Percentiles rank a stretch among this genome's conserved stretches.
Conservation (phyloP, 2,797 vertebrate genomes). For the Poeciliopsis paucimaculata region DNA sequence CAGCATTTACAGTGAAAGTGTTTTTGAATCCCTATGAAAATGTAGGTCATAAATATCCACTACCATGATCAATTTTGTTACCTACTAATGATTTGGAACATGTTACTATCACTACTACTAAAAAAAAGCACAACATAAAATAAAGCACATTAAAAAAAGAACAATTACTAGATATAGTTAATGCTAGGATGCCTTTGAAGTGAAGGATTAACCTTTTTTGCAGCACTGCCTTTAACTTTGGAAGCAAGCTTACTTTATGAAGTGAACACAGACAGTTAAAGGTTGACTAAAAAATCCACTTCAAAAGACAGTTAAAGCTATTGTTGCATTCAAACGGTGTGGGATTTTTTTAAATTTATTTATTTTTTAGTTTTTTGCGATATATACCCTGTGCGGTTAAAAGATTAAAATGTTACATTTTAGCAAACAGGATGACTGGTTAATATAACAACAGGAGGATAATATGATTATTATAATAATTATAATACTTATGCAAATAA, state of each 20-base stretch:
- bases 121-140: neutral
- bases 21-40: neutral
- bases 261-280: neutral
- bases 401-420: neutral
- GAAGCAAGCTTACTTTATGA: neutral
- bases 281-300: neutral
- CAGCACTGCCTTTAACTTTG: neutral
- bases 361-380: neutral
- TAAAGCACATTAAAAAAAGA: neutral
- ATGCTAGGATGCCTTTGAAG: neutral
- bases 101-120: neutral
- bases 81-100: neutral
- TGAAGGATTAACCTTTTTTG: neutral
- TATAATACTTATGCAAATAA: neutral
- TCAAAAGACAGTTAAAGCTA: neutral
- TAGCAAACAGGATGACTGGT: neutral
- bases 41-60: neutral
- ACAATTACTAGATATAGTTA: neutral
- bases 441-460: neutral
- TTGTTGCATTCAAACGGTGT: conserved; percentile 18
- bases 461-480: neutral
- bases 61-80: neutral
- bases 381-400: neutral
- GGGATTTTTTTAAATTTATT: neutral
- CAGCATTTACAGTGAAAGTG: neutral